A percentile compares a stretch with the other conserved stretches of the same genome.
Evolutionary conservation across 2,797 vertebrate genomes (phyloP).

Genomic region (Pelochelys cantorii): DNA sequence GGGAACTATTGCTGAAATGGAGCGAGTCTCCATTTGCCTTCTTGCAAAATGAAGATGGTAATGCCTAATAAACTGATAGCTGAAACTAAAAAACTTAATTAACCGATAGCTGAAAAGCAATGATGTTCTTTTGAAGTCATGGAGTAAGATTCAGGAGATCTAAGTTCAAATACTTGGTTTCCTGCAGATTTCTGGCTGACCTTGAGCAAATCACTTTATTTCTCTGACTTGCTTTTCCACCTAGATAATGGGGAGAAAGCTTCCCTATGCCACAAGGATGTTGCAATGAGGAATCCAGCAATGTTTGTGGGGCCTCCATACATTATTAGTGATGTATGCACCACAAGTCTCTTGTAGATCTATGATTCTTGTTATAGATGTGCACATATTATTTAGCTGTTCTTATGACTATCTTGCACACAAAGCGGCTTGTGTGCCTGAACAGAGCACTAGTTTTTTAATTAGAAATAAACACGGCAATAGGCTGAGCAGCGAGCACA

Average conservation of each 20-base stretch:
- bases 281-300: background rate
- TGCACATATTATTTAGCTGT: fast-evolving
- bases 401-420: background rate
- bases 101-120: background rate
- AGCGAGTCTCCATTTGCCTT: background rate
- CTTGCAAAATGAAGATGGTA: background rate
- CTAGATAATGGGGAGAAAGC: background rate
- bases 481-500: background rate
- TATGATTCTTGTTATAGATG: background rate
- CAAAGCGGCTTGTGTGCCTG: background rate
- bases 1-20: background rate
- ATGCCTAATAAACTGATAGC: background rate
- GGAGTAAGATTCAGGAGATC: background rate
- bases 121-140: background rate
- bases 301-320: background rate
- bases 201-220: background rate
- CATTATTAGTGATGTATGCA: background rate
- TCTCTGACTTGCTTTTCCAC: background rate
- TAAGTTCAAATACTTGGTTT: background rate
- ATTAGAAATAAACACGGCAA: background rate
- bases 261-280: background rate
- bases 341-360: background rate
- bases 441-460: background rate
- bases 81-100: background rate
- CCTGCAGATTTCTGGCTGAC: background rate